Base-by-base conservation (phyloP, 1,140 invertebrate genomes). In the Sarcophaga peregrina region DNA sequence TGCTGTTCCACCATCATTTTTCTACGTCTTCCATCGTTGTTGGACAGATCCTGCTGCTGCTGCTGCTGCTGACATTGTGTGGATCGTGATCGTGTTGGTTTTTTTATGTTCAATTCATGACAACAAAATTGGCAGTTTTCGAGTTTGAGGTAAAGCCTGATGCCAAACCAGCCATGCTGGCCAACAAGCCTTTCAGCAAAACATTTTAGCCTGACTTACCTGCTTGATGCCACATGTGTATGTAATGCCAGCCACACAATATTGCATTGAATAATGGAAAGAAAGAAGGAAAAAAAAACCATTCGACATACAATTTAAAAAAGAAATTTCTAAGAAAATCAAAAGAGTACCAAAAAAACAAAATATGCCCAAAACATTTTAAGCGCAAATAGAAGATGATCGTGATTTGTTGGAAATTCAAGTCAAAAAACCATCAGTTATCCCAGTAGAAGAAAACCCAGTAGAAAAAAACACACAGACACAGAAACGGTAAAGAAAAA, bases 101-200 rank as follows among this genome's bases (percentile, higher is more conserved):
- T 78, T 78, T 78, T 78, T 78, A 78, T 78, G 75, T 78, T 78
- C 75, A 78, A 78, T 78, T 78, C 75, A 78, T 78, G 75, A 78
- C 75, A 78, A 78, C 47, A 78, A 78, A 78, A 78, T 78, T 78
- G 75, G 75, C 75, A 78, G 75, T 78, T 78, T 78, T 17, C 20
- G 62, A 50, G 48, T 78, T 78, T 78, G 47, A 78, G 75, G 75
- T 78, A 78, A 47, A 50, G 74, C 25, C 45, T 17, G 46, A 10
- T 15, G 15, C 52, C 15, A 54, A 54, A 54, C 52, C 52, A 15
- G 10, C 52, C 9, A 10, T 54, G 13, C 62, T n/a, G 62, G 17
- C 62, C 17, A 72, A 17, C 6, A 11, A 5, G 20, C 17, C 62
- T 25, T 20, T 11, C 62, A 72, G 17, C n/a, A 7, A 72, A 37